phyloP scores from a whole-genome alignment of 2,113 vertebrate genomes.

The Murina feae region DNA sequence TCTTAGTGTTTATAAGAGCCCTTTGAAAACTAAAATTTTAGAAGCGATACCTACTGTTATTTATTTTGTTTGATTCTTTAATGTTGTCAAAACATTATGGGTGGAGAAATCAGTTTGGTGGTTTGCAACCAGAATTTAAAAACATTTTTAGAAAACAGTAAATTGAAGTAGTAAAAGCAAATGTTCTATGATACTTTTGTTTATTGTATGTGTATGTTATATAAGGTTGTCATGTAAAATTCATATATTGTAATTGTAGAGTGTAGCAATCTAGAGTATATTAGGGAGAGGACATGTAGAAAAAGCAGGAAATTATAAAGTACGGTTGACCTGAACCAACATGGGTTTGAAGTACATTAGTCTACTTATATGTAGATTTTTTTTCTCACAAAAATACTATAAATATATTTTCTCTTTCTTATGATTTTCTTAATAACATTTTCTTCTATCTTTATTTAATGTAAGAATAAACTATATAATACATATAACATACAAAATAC shows the following conservation, averaged over 20 bases:
- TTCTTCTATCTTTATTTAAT: too few species aligned
- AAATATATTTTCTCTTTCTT: too few species aligned
- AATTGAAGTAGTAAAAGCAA: not conserved
- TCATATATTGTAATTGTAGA: not conserved
- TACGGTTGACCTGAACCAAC: not conserved
- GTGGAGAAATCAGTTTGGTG: not conserved
- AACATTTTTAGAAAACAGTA: not conserved
- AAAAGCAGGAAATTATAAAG: not conserved
- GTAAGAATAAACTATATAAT: too few species aligned
- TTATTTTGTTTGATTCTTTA: not conserved
- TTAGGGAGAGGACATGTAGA: not conserved
- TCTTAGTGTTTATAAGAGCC: not conserved
- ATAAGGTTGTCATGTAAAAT: not conserved
- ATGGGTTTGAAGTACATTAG: not conserved
- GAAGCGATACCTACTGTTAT: not conserved
- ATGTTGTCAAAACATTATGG: not conserved
- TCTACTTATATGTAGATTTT: not conserved
- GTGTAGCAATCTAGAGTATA: not conserved
- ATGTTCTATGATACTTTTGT: not conserved
- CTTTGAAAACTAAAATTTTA: not conserved
- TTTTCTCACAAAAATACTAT: not conserved
- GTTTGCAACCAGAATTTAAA: conserved; percentile 16
- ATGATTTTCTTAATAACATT: too few species aligned
- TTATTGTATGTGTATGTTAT: not conserved
- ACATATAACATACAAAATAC: too few species aligned